Conservation (phyloP, 2,888 invertebrate species). For the Meghimatium bilineatum region DNA sequence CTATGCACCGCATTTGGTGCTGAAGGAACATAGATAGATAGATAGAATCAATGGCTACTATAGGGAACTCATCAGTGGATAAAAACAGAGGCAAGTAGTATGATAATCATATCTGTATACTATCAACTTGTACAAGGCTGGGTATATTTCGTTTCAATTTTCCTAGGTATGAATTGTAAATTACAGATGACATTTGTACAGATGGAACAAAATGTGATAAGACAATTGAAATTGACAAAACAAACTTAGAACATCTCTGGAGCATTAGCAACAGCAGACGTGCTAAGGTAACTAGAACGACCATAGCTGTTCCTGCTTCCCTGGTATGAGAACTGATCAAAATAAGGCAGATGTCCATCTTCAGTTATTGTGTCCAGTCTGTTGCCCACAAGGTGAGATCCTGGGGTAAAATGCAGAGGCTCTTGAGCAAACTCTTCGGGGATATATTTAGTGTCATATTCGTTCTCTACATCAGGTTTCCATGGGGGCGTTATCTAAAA, state of each 20-base stretch:
- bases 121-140: no score
- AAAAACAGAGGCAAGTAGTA: no score
- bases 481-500: slow-evolving; percentile 87
- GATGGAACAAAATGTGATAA: not conserved
- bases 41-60: no score
- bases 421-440: slow-evolving; percentile 80
- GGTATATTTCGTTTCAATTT: no score
- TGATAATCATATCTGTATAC: no score
- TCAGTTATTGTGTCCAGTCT: slow-evolving; percentile 78
- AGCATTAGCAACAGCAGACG: slow-evolving; percentile 55
- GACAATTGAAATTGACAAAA: slow-evolving; percentile 44
- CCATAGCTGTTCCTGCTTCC: slow-evolving; percentile 72
- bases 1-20: no score
- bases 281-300: slow-evolving; percentile 68
- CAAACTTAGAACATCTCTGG: slow-evolving; percentile 54
- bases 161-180: not conserved
- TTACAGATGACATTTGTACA: not conserved
- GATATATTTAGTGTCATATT: slow-evolving; percentile 85
- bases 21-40: no score
- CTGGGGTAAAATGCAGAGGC: slow-evolving; percentile 96
- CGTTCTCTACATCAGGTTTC: slow-evolving; percentile 86
- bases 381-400: slow-evolving; percentile 78
- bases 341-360: slow-evolving; percentile 82
- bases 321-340: slow-evolving; percentile 87
- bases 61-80: no score